Conservation (phyloP, 1,140 invertebrate species). For the Asbolus verrucosus region DNA sequence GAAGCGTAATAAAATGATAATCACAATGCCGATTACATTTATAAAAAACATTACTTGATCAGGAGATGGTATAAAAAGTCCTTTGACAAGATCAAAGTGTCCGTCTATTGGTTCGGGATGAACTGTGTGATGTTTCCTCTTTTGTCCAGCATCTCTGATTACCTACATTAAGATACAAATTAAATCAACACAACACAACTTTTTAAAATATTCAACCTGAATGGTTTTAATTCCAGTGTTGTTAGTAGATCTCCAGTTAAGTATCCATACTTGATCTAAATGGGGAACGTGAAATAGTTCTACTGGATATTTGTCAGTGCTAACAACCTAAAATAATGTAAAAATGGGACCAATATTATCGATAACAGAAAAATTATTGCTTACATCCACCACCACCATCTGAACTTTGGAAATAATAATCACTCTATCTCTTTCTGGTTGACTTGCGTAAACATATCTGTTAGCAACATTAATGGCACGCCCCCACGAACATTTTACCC, state of each 20-base stretch:
- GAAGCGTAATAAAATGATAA: conserved; percentile 47
- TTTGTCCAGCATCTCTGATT: conserved; percentile 81
- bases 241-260: conserved; percentile 75
- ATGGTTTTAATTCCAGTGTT: conserved; percentile 78
- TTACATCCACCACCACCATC: conserved; percentile 80
- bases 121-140: conserved; percentile 81
- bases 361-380: conserved; percentile 52
- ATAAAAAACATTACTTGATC: conserved; percentile 7
- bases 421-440: conserved; percentile 79
- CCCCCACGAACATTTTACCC: conserved; percentile 78
- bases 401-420: conserved; percentile 80
- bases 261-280: conserved; percentile 84
- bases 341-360: too few relatives aligned
- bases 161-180: conserved; percentile 65
- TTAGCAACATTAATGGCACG: conserved; percentile 79
- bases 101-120: conserved; percentile 85
- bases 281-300: conserved; percentile 79
- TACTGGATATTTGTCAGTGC: conserved; percentile 81
- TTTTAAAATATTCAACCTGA: conserved; percentile 62
- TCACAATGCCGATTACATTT: neutral
- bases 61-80: conserved; percentile 77
- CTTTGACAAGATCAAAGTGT: conserved; percentile 81
- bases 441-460: conserved; percentile 81
- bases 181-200: neutral
- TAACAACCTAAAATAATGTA: conserved; percentile 71